Conservation (phyloP, 2,113 vertebrate genomes). For the western clawed frog (Xenopus tropicalis) region DNA sequence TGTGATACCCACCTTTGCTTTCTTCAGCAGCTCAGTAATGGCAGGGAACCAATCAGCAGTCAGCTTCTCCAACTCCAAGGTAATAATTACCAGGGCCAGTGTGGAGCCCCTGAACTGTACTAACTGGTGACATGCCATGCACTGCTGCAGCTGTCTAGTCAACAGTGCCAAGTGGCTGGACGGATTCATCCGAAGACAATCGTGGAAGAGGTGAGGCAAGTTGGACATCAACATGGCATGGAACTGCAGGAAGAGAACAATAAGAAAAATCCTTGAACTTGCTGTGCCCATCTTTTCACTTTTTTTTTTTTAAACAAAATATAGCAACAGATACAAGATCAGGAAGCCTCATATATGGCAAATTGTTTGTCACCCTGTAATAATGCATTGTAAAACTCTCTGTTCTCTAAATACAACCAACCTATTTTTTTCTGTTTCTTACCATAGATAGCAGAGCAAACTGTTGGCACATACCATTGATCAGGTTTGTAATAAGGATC, state of each 20-base stretch:
- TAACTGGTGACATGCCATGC: constrained; percentile 97
- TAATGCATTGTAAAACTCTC: constrained; percentile 55
- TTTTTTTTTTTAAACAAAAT: constrained; percentile 52
- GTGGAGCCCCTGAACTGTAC: constrained; percentile 96
- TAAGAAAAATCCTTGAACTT: constrained; percentile 53
- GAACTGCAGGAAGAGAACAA: constrained; percentile 70
- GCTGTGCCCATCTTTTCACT: constrained; percentile 57
- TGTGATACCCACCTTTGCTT: constrained; percentile 79
- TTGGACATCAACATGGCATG: constrained; percentile 71
- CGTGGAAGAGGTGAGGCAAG: constrained; percentile 68
- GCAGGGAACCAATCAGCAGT: constrained; percentile 78
- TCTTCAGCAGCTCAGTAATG: constrained; percentile 85
- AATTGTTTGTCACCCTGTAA: constrained; percentile 9
- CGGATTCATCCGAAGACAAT: constrained; percentile 83
- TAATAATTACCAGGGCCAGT: constrained; percentile 94
- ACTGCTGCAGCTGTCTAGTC: constrained; percentile 95
- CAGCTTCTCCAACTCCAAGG: constrained; percentile 88
- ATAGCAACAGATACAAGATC: constrained; percentile 52
- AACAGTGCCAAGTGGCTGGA: constrained; percentile 84
- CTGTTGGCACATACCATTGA: too few relatives aligned
- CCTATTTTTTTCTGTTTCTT: constrained; percentile 12
- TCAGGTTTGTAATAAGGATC: too few relatives aligned
- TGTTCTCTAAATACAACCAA: constrained; percentile 49
- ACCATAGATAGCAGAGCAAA: too few relatives aligned
- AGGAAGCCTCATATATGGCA: constrained; percentile 48